Evolutionary conservation across 2,888 invertebrate species (phyloP).

Genomic region (Andrena hattorfiana): DNA sequence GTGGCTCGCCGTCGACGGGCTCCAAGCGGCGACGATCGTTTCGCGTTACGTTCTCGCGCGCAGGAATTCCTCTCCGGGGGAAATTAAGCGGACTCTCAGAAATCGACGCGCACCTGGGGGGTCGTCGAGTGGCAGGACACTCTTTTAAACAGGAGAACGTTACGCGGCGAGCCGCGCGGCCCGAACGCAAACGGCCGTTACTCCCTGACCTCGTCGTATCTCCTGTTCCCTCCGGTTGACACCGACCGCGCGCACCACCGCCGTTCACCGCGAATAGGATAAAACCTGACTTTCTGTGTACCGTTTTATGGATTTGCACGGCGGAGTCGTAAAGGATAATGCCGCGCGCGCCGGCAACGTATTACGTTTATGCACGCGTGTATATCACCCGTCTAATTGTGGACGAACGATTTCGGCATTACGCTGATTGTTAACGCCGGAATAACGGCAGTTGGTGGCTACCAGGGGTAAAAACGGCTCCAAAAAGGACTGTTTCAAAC

Average conservation of each 20-base stretch:
- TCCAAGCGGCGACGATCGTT: constrained; percentile 41
- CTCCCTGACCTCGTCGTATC: constrained; percentile 75
- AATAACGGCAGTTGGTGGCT: constrained; percentile 23
- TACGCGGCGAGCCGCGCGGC: constrained; percentile 63
- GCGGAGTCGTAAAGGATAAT: constrained; percentile 71
- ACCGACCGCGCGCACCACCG: constrained; percentile 48
- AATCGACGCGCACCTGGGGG: constrained; percentile 74
- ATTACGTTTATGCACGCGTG: constrained; percentile 70
- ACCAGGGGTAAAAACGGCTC: too few species aligned
- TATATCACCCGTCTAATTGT: constrained; percentile 72
- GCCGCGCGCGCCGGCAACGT: constrained; percentile 59
- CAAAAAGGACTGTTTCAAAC: too few species aligned
- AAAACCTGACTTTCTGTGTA: constrained; percentile 70
- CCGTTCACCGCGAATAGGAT: constrained; percentile 72
- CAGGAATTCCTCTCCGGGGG: constrained; percentile 67
- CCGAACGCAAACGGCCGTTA: constrained; percentile 74
- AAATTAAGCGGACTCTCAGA: constrained; percentile 72
- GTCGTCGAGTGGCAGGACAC: constrained; percentile 67
- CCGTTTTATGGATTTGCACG: constrained; percentile 74
- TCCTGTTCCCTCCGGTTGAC: constrained; percentile 70
- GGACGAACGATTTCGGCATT: constrained; percentile 57
- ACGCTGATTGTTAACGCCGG: constrained; percentile 58
- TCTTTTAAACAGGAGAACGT: constrained; percentile 68
- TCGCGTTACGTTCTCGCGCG: constrained; percentile 45
- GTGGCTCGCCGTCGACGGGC: constrained; percentile 23